A percentile compares a stretch with the other conserved stretches of the same genome.
phyloP scores from a whole-genome alignment of 1,140 invertebrate genomes.

The Drosophila virilis region DNA sequence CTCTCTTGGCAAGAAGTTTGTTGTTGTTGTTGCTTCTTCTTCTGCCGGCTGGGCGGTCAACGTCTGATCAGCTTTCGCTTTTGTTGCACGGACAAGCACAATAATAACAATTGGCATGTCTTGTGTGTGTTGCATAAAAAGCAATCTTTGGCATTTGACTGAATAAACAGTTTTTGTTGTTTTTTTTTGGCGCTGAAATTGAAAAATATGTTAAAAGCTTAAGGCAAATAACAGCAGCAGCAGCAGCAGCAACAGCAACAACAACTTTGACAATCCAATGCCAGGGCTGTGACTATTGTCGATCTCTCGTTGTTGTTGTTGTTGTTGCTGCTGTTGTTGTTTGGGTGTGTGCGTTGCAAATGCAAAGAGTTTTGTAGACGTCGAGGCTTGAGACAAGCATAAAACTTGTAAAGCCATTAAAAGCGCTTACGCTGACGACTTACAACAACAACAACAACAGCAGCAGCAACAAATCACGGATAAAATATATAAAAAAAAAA shows the following conservation, averaged over 20 bases:
- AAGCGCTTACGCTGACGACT: slow-evolving; percentile 37
- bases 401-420: slow-evolving; percentile 66
- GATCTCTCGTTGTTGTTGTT: slow-evolving; percentile 17
- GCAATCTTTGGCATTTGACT: slow-evolving; percentile 48
- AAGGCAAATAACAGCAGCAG: slow-evolving; percentile 53
- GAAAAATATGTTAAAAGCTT: slow-evolving; percentile 80
- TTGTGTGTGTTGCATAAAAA: slow-evolving; percentile 68
- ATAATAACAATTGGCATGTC: slow-evolving; percentile 40
- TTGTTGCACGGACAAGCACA: slow-evolving; percentile 40
- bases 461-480: slow-evolving; percentile 13
- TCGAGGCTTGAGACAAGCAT: slow-evolving; percentile 48
- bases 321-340: slow-evolving; percentile 17
- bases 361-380: slow-evolving; percentile 38
- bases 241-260: slow-evolving; percentile 43
- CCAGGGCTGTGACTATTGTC: slow-evolving; percentile 64
- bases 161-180: slow-evolving; percentile 58
- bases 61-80: slow-evolving; percentile 64
- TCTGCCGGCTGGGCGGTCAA: slow-evolving; percentile 29
- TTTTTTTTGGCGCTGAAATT: slow-evolving; percentile 47
- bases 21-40: neutral
- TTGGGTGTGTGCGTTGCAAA: slow-evolving; percentile 71
- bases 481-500: neutral
- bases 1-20: neutral
- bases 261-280: slow-evolving; percentile 48
- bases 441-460: slow-evolving; percentile 26